phyloP scores from a whole-genome alignment of 2,888 invertebrate species.

The Brassicogethes aeneus region DNA sequence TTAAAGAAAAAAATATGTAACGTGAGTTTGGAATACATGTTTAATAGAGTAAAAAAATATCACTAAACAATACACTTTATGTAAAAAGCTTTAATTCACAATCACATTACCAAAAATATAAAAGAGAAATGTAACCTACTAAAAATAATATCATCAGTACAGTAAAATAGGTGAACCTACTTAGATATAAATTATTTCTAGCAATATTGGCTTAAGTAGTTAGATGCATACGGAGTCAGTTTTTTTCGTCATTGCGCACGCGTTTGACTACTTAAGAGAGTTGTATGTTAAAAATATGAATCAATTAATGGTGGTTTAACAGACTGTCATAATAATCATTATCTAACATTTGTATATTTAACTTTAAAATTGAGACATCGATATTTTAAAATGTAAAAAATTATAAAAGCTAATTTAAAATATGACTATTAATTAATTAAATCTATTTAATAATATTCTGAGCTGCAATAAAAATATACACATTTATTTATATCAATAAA shows the following conservation, averaged over 20 bases:
- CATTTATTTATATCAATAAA: constrained; percentile 6
- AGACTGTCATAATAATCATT: constrained; percentile 6
- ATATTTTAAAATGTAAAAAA: constrained; percentile 31
- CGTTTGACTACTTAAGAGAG: too few relatives aligned
- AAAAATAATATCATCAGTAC: constrained; percentile 21
- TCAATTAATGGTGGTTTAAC: constrained; percentile 3
- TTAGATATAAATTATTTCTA: too few relatives aligned
- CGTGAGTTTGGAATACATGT: constrained; percentile 34
- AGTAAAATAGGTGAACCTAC: too few relatives aligned
- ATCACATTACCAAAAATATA: constrained; percentile 39
- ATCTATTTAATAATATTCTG: constrained; percentile 12
- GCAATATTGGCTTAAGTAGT: too few relatives aligned
- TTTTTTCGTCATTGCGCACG: too few relatives aligned
- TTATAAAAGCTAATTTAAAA: constrained; percentile 22
- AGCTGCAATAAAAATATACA: constrained; percentile 16
- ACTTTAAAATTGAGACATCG: constrained; percentile 32
- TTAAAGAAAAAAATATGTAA: background rate
- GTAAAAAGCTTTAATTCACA: constrained; percentile 40
- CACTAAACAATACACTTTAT: constrained; percentile 41
- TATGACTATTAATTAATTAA: constrained; percentile 18
- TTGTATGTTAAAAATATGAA: background rate
- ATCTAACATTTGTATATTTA: constrained; percentile 26
- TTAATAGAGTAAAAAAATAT: constrained; percentile 43
- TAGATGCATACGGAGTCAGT: too few relatives aligned
- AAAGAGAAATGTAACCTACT: constrained; percentile 27